Conservation (phyloP, 2,797 vertebrate genomes). For the Pangasius mekongensis region DNA sequence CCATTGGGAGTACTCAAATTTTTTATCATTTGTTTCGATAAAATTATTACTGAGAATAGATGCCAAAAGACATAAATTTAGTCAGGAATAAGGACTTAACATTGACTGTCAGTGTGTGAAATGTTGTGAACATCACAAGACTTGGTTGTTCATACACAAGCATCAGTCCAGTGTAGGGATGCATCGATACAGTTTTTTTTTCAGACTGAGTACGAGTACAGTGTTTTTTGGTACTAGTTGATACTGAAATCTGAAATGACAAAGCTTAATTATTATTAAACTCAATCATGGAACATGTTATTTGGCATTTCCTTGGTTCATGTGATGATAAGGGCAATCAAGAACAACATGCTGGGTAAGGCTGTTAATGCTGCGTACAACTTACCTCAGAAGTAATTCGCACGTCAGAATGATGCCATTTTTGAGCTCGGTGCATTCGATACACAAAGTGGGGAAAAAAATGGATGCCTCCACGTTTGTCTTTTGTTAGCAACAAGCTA, state of each 20-base stretch:
- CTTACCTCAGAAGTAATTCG: not conserved
- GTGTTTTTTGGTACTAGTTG: not conserved
- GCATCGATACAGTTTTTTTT: not conserved
- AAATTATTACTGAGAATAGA: not conserved
- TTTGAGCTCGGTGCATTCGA: not conserved
- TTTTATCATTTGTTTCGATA: not conserved
- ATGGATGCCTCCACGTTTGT: not conserved
- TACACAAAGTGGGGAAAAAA: not conserved
- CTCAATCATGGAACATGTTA: not conserved
- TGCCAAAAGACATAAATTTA: not conserved
- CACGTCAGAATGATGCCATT: too few relatives aligned
- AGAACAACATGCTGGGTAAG: not conserved
- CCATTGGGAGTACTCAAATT: not conserved
- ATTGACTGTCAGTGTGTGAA: not conserved
- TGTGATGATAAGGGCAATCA: not conserved
- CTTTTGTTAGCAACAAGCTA: not conserved
- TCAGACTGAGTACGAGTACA: not conserved
- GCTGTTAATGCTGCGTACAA: not conserved
- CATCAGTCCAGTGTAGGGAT: not conserved
- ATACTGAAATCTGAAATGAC: not conserved
- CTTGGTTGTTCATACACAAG: not conserved
- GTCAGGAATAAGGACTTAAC: too few relatives aligned
- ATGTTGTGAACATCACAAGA: not conserved
- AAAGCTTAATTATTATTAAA: not conserved
- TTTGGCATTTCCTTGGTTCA: not conserved